phyloP scores from a whole-genome alignment of 2,113 vertebrate species.

The Sisor rabdophorus region DNA sequence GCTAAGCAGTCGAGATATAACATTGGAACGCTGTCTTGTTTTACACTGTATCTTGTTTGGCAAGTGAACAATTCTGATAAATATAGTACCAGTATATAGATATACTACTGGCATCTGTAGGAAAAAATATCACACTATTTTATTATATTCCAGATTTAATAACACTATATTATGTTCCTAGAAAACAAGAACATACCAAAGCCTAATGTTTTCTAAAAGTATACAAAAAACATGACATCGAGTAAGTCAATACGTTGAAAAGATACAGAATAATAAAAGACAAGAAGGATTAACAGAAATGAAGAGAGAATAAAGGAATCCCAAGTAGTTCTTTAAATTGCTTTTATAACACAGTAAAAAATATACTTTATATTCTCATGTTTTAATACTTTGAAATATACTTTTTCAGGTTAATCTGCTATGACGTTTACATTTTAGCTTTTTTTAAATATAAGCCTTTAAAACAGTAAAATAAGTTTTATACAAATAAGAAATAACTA shows the following conservation, averaged over 20 bases:
- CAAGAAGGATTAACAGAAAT: not conserved
- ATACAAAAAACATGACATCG: not conserved
- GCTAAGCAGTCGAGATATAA: too few relatives aligned
- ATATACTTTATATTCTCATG: too few relatives aligned
- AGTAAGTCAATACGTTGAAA: not conserved
- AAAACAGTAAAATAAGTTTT: too few relatives aligned
- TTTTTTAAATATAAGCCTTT: too few relatives aligned
- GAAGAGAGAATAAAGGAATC: not conserved
- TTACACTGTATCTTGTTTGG: too few relatives aligned
- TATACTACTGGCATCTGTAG: not conserved
- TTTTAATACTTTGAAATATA: too few relatives aligned
- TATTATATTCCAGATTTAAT: not conserved
- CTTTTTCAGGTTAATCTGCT: too few relatives aligned
- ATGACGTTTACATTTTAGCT: too few relatives aligned
- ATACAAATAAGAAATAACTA: too few relatives aligned
- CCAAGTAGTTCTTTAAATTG: not conserved
- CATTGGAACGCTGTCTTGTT: too few relatives aligned
- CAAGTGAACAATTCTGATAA: not conserved
- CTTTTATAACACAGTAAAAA: too few relatives aligned
- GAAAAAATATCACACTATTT: not conserved
- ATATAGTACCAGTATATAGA: slow-evolving; percentile 28
- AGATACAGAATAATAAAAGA: not conserved
- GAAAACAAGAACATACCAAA: not conserved
- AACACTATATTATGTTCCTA: not conserved
- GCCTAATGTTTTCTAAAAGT: not conserved